Percentiles rank a stretch among this genome's conserved stretches.
These are phyloP conservation scores for Falco berigora DNA, from an alignment of 2,797 vertebrate species.

Conservation along the genomic window DNA sequence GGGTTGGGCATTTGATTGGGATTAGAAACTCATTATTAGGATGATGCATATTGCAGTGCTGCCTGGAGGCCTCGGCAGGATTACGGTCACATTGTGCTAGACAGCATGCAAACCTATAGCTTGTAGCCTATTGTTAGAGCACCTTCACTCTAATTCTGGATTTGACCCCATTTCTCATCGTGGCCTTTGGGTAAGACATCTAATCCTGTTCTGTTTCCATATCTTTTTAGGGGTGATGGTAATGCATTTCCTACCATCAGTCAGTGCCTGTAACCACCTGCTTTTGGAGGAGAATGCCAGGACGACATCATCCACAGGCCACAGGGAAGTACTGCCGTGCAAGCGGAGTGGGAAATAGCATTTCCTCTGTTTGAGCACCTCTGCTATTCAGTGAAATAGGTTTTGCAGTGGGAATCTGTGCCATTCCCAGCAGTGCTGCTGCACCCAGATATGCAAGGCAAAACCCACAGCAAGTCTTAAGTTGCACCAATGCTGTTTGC, in stretches of 20 bases:
- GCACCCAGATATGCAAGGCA: neutral
- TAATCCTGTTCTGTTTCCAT: neutral
- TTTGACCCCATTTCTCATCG: neutral
- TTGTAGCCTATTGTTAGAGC: neutral
- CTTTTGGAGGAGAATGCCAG: neutral
- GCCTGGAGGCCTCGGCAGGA: conserved; percentile 21
- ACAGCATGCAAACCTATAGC: neutral
- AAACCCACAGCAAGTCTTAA: neutral
- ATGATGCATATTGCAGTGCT: neutral
- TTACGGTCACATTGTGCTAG: neutral
- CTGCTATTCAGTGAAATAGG: neutral
- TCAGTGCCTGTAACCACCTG: neutral
- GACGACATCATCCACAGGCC: neutral
- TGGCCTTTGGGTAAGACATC: neutral
- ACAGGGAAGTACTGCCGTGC: neutral
- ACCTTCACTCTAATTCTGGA: neutral
- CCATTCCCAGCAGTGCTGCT: neutral
- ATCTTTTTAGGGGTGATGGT: neutral
- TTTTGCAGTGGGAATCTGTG: neutral
- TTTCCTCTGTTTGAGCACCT: neutral
- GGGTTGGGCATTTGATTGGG: conserved; percentile 41
- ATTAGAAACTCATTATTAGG: conserved; percentile 26
- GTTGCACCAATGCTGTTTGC: neutral
- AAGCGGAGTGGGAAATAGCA: neutral
- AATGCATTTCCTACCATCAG: neutral